These are phyloP conservation scores for Lindbergichthys nudifrons DNA, from an alignment of 2,797 vertebrate genomes.

Conservation along the genomic window DNA sequence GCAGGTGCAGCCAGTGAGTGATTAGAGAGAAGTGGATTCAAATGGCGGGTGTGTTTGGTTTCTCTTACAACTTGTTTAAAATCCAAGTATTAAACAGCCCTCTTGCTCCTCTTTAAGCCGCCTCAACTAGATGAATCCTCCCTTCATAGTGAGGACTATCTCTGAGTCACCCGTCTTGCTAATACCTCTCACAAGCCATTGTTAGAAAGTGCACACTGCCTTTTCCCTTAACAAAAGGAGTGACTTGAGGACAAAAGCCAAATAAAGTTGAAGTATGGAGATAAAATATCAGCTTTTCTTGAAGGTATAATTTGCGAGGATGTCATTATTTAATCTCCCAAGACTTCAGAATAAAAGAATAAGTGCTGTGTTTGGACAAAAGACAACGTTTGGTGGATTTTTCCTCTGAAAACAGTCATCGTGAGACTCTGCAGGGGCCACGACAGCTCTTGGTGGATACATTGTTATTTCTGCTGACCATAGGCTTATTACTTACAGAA, in stretches of 20 bases:
- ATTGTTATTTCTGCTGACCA: conserved; percentile 70
- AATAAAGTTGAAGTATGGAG: conserved; percentile 31
- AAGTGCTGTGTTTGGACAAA: conserved; percentile 1
- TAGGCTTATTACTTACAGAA: conserved; percentile 29
- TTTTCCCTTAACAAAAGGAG: conserved; percentile 43
- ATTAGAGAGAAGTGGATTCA: conserved; percentile 37
- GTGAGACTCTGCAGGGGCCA: conserved; percentile 24
- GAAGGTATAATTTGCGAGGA: conserved; percentile 7
- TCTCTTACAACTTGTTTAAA: conserved; percentile 46
- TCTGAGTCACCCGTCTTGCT: conserved; percentile 39
- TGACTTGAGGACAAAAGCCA: conserved; percentile 38
- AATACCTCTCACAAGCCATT: conserved; percentile 26
- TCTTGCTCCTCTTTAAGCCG: conserved; percentile 32
- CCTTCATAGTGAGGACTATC: conserved; percentile 65
- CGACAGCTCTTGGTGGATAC: conserved; percentile 10
- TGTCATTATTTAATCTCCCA: conserved; percentile 12
- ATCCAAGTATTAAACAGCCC: conserved; percentile 8
- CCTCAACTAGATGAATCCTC: conserved; percentile 63
- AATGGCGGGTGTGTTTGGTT: conserved; percentile 41
- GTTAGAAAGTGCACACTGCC: conserved; percentile 31
- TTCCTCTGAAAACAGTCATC: conserved; percentile 26
- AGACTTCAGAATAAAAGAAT: conserved; percentile 21
- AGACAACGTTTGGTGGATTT: background rate
- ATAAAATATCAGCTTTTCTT: conserved; percentile 30
- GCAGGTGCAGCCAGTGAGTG: conserved; percentile 27